These are phyloP conservation scores for Temnothorax rugatulus DNA, from an alignment of 2,888 invertebrate species.

Conservation along the genomic window DNA sequence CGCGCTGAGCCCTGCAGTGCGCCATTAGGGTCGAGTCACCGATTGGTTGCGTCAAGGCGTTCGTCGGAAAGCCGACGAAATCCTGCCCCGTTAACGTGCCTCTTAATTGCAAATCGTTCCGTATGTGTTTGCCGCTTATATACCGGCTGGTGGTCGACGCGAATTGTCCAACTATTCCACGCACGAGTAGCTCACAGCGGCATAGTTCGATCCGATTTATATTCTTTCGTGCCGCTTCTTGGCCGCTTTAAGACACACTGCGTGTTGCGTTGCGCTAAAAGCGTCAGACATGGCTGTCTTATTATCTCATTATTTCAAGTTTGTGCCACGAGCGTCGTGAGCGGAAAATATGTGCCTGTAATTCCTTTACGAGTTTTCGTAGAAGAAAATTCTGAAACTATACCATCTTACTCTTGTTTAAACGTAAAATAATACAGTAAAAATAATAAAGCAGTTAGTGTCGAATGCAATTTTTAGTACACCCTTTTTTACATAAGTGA, in stretches of 20 bases:
- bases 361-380: background rate
- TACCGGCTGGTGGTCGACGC: background rate
- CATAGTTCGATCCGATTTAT: slow-evolving; percentile 29
- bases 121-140: slow-evolving; percentile 1
- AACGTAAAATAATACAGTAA: background rate
- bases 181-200: slow-evolving; percentile 17
- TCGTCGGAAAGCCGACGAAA: slow-evolving; percentile 54
- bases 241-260: background rate
- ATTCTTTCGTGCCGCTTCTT: slow-evolving; percentile 19
- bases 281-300: background rate
- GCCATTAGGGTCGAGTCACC: slow-evolving; percentile 36
- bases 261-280: slow-evolving; percentile 27
- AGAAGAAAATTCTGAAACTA: background rate
- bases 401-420: background rate
- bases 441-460: background rate
- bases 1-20: slow-evolving; percentile 44
- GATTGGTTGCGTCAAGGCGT: slow-evolving; percentile 54
- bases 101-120: slow-evolving; percentile 60
- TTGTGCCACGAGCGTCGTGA: background rate
- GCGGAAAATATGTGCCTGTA: background rate
- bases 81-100: slow-evolving; percentile 48
- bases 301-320: slow-evolving; percentile 24
- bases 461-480: background rate
- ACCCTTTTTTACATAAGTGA: background rate
- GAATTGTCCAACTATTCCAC: slow-evolving; percentile 24